Conservation (phyloP, 2,888 invertebrate genomes). For the Xylocampa areola region DNA sequence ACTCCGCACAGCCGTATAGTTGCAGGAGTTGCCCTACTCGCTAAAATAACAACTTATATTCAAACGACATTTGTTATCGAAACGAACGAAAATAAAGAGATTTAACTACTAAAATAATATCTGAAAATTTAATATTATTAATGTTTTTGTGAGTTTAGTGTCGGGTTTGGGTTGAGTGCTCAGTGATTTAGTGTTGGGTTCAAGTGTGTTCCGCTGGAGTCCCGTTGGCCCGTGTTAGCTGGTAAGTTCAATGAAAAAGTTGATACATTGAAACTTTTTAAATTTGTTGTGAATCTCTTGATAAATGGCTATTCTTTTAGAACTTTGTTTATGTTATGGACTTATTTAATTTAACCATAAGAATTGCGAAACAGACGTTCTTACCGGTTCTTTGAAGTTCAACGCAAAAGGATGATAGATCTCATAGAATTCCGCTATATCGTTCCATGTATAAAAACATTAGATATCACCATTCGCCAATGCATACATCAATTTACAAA, state of each 20-base stretch:
- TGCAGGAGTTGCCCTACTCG: constrained; percentile 62
- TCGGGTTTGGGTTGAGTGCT: constrained; percentile 56
- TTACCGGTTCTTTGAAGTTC: background rate
- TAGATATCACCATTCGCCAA: background rate
- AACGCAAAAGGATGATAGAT: background rate
- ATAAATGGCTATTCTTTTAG: background rate
- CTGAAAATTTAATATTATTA: constrained; percentile 47
- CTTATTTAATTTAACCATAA: background rate
- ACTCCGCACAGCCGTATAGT: constrained; percentile 70
- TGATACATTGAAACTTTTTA: constrained; percentile 63
- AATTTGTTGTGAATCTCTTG: background rate
- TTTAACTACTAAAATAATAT: constrained; percentile 68
- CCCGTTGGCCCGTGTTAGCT: constrained; percentile 82
- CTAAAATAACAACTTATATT: constrained; percentile 55
- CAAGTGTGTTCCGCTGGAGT: constrained; percentile 70
- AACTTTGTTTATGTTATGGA: constrained; percentile 25
- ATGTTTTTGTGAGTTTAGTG: constrained; percentile 64
- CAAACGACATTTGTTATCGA: constrained; percentile 59
- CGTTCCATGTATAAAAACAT: background rate
- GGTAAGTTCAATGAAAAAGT: constrained; percentile 78
- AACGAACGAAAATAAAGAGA: constrained; percentile 78
- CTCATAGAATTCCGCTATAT: background rate
- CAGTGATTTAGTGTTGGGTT: constrained; percentile 63
- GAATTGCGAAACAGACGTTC: background rate
- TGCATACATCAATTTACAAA: too few species aligned